A percentile compares a stretch with the other conserved stretches of the same genome.
These are phyloP conservation scores for Drosophila koepferae DNA, from an alignment of 2,888 invertebrate species.

Conservation along the genomic window DNA sequence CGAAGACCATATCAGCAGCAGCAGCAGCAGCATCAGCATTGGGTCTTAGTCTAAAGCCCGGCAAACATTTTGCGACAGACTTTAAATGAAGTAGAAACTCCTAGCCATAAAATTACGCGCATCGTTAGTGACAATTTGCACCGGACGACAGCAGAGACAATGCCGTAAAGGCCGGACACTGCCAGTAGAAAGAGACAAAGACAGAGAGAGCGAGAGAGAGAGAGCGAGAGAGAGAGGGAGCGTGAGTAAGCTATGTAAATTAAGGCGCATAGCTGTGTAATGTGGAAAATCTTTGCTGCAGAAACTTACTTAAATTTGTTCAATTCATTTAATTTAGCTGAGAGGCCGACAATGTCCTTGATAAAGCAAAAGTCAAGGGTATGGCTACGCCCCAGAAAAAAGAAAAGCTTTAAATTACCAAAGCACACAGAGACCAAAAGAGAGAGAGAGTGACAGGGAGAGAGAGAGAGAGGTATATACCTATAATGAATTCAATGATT, in stretches of 20 bases:
- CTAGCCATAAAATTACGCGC: slow-evolving; percentile 82
- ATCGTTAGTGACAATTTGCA: slow-evolving; percentile 82
- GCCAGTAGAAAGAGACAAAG: slow-evolving; percentile 8
- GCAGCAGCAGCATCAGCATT: slow-evolving; percentile 27
- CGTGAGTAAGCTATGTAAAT: slow-evolving; percentile 61
- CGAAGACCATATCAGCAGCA: slow-evolving; percentile 61
- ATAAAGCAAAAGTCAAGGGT: slow-evolving; percentile 66
- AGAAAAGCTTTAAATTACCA: slow-evolving; percentile 65
- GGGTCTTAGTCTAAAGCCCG: slow-evolving; percentile 66
- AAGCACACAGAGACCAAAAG: slow-evolving; percentile 14
- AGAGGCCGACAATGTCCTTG: slow-evolving; percentile 54
- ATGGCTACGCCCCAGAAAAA: slow-evolving; percentile 45
- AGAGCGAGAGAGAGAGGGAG: slow-evolving; percentile 1
- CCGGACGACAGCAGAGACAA: slow-evolving; percentile 58
- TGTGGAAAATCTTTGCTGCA: slow-evolving; percentile 56
- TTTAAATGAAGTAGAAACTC: slow-evolving; percentile 80
- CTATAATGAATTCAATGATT: slow-evolving; percentile 78
- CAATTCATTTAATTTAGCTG: slow-evolving; percentile 60
- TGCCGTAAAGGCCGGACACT: slow-evolving; percentile 46
- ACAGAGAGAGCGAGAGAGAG: background rate
- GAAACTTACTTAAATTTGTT: slow-evolving; percentile 67
- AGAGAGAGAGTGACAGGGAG: slow-evolving; percentile 15
- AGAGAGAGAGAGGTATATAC: slow-evolving; percentile 11
- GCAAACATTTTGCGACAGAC: slow-evolving; percentile 57
- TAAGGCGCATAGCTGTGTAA: slow-evolving; percentile 61